Evolutionary conservation across 1,140 invertebrate genomes (phyloP), one percentile per base, ranked within the genome.

Genomic region (Diabrotica undecimpunctata): DNA sequence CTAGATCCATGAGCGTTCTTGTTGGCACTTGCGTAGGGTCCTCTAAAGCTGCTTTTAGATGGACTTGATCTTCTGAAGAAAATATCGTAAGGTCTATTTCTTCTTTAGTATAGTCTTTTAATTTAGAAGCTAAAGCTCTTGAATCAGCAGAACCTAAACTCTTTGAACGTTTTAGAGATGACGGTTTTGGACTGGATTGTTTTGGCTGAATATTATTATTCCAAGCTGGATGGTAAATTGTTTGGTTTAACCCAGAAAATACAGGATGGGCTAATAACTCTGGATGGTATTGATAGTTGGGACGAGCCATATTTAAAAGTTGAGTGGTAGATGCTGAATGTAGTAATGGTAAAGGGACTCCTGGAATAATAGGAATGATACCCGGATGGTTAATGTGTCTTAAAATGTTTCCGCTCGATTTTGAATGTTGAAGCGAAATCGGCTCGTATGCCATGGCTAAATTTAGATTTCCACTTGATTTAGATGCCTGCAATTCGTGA

Each of bases 1-100:
- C 92, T 13, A 93, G 80, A 75, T 94, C 90, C 91, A 95, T 94
- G 38, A 94, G 81, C 5, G 86, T 86, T 61, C 91, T 85, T 0
- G 90, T 88, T 65, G 86, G 87, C 25, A 94, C 79, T 61, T 87
- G 82, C 78, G 93, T 93, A 5, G 92, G 91, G 83, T 94, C 90
- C 87, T 90, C 86, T 54, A 90, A 80, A 5, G 89, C 89, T 72
- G 86, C 86, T 61, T 90, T 84, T 57, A 93, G 84, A 58, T 87
- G 84, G 38, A 85, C 82, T 74, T 91, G 87, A 66, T 91, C 85
- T 56, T 90, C 87, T 0, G 84, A 77, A 39, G 89, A 83, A 76
- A 93, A 93, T 74, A 83, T 85, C 36, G 87, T 90, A 53, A 93
- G 81, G 74, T 92, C 89, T 0, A 87, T 85, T 5, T 87, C 85